A percentile compares a stretch with the other conserved stretches of the same genome.
Conservation (phyloP, 2,113 vertebrate species). For the Epinephelus fuscoguttatus region DNA sequence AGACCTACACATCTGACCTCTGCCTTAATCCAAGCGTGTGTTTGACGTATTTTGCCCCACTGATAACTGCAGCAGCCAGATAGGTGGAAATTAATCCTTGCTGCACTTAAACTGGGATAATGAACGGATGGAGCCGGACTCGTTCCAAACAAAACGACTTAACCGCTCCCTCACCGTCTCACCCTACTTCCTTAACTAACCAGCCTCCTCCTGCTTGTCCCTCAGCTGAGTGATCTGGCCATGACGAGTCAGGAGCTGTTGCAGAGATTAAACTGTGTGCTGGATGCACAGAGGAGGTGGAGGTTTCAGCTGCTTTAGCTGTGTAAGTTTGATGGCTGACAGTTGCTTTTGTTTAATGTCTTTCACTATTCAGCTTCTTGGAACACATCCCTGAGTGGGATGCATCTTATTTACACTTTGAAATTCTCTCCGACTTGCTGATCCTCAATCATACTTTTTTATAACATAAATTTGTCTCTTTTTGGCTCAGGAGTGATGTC, state of each 20-base stretch:
- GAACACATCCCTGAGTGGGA: neutral
- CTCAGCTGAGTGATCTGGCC: neutral
- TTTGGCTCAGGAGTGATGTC: too few relatives aligned
- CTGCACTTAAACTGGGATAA: conserved; percentile 38
- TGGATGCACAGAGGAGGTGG: neutral
- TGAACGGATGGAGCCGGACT: conserved; percentile 6
- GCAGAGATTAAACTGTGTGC: too few relatives aligned
- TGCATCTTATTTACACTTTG: too few relatives aligned
- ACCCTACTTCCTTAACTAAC: neutral
- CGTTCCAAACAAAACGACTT: neutral
- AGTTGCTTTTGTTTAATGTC: neutral
- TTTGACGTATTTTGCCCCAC: neutral
- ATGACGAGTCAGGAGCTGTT: neutral
- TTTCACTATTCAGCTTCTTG: neutral
- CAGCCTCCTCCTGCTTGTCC: neutral
- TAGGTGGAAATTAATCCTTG: conserved; percentile 40
- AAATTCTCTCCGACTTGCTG: too few relatives aligned
- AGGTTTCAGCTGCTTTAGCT: neutral
- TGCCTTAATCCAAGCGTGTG: conserved; percentile 32
- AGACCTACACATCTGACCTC: neutral
- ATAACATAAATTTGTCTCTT: too few relatives aligned
- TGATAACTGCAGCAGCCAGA: conserved; percentile 2
- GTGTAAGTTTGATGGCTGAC: neutral
- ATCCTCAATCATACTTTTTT: too few relatives aligned
- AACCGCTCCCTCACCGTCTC: neutral